Conservation (phyloP, 2,797 vertebrate species). For the Hypotaenidia philippensis region DNA sequence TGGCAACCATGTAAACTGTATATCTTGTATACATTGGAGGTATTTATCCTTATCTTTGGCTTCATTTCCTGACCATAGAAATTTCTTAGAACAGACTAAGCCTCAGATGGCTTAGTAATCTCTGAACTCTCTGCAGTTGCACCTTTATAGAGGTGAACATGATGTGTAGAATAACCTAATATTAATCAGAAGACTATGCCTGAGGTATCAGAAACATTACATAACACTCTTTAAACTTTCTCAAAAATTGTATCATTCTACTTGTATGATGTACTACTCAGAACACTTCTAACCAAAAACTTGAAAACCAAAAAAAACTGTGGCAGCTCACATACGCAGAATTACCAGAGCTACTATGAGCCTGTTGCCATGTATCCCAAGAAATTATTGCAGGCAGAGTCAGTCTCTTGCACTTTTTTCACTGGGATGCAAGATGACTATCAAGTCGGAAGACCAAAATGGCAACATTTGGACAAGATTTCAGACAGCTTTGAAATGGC, state of each 20-base stretch:
- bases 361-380: background rate
- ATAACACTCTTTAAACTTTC: background rate
- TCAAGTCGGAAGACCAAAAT: background rate
- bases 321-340: background rate
- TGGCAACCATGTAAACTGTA: background rate
- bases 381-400: background rate
- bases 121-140: background rate
- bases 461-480: background rate
- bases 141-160: background rate
- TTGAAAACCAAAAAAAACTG: too few relatives aligned
- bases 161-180: background rate
- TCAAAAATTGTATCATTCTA: background rate
- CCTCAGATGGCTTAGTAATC: background rate
- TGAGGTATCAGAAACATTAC: background rate
- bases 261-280: background rate
- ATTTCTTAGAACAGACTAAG: background rate
- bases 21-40: background rate
- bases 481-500: background rate
- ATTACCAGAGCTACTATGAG: background rate
- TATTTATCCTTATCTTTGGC: background rate
- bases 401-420: background rate
- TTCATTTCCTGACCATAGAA: slow-evolving; percentile 11
- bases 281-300: background rate
- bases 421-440: background rate
- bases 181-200: background rate